These are phyloP conservation scores for Xenus cinereus DNA, from an alignment of 2,113 vertebrate species.

Conservation along the genomic window DNA sequence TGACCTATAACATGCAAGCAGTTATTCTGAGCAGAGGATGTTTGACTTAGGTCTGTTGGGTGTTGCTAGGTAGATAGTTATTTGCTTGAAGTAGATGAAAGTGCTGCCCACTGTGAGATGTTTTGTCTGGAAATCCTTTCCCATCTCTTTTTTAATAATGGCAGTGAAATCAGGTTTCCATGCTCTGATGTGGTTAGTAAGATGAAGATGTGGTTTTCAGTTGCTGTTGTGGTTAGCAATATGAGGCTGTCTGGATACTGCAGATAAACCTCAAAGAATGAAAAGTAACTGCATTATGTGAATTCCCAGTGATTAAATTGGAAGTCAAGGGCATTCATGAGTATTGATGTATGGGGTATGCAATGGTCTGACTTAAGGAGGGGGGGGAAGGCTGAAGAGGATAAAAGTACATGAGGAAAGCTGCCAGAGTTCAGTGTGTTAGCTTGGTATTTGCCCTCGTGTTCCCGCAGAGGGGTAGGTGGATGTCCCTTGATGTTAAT, in stretches of 20 bases:
- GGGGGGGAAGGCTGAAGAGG: background rate
- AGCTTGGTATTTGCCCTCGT: background rate
- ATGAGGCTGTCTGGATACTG: background rate
- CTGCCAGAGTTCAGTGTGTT: background rate
- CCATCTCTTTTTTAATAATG: background rate
- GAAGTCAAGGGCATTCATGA: background rate
- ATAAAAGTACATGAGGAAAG: background rate
- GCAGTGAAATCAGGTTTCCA: background rate
- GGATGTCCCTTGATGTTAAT: background rate
- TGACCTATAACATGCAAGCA: background rate
- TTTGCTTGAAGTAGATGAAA: conserved; percentile 3
- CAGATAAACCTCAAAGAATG: background rate
- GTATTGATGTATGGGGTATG: background rate
- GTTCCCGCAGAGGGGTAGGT: background rate
- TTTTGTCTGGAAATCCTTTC: background rate
- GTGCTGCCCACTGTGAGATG: background rate
- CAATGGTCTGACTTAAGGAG: background rate
- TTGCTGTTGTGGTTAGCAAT: background rate
- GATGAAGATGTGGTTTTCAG: background rate
- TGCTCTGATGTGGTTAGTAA: background rate
- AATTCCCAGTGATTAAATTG: background rate
- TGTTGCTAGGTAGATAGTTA: background rate
- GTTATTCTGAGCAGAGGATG: background rate
- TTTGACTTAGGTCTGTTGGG: background rate
- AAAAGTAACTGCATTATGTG: background rate